These are phyloP conservation scores for Nematopogon swammerdamellus DNA, from an alignment of 2,888 invertebrate genomes.

Conservation along the genomic window DNA sequence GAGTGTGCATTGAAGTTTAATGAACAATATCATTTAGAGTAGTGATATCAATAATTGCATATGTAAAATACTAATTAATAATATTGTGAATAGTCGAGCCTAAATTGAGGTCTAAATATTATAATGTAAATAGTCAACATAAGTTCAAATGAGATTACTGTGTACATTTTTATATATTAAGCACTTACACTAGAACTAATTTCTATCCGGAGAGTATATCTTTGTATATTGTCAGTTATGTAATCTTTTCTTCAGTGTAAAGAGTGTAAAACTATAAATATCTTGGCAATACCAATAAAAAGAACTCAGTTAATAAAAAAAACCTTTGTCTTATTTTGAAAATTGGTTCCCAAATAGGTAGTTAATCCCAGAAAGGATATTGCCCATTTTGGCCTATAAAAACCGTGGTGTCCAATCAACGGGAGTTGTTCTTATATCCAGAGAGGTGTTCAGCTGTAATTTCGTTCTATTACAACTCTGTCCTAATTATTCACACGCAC, in stretches of 20 bases:
- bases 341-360: too few species aligned
- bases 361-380: too few species aligned
- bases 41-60: too few species aligned
- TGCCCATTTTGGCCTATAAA: too few species aligned
- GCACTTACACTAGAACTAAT: not conserved
- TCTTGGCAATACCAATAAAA: not conserved
- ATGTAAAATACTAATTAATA: not conserved
- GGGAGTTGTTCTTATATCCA: too few species aligned
- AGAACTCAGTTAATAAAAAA: not conserved
- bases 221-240: not conserved
- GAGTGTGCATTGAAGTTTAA: not conserved
- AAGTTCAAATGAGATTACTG: constrained; percentile 53
- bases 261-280: not conserved
- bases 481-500: too few species aligned
- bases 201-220: not conserved
- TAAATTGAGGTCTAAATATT: constrained; percentile 49
- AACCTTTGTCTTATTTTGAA: too few species aligned
- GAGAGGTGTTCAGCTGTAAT: too few species aligned
- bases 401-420: too few species aligned
- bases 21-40: not conserved
- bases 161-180: constrained; percentile 32
- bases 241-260: not conserved
- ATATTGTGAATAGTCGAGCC: not conserved
- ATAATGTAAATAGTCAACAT: constrained; percentile 53
- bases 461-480: too few species aligned